A percentile compares a stretch with the other conserved stretches of the same genome.
These are phyloP conservation scores for Anagyrus pseudococci DNA, from an alignment of 2,888 invertebrate genomes.

Conservation along the genomic window DNA sequence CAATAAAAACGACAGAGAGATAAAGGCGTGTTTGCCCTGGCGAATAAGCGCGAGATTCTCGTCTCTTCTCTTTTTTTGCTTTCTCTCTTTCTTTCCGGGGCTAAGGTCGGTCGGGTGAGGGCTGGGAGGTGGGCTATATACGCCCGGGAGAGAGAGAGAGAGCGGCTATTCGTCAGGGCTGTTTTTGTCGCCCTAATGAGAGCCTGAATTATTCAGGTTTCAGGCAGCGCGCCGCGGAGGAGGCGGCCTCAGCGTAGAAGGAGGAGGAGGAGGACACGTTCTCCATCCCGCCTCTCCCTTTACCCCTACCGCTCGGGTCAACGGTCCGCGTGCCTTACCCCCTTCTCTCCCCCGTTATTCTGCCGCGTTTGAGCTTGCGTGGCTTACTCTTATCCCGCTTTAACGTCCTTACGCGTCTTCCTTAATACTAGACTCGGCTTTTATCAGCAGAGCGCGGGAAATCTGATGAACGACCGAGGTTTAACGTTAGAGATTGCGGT, in stretches of 20 bases:
- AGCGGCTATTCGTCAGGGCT: constrained; percentile 61
- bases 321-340: neutral
- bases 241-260: constrained; percentile 40
- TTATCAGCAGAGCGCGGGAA: too few relatives aligned
- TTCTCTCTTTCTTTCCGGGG: constrained; percentile 6
- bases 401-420: too few relatives aligned
- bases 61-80: too few relatives aligned
- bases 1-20: constrained; percentile 56
- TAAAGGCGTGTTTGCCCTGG: constrained; percentile 15
- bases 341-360: neutral
- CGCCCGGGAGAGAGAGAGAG: too few relatives aligned
- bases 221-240: constrained; percentile 30
- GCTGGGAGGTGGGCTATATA: too few relatives aligned
- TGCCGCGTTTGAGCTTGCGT: neutral
- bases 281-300: constrained; percentile 35
- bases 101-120: constrained; percentile 46
- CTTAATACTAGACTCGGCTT: too few relatives aligned
- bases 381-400: too few relatives aligned
- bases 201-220: constrained; percentile 60
- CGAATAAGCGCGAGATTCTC: constrained; percentile 27
- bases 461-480: too few relatives aligned
- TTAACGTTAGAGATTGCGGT: too few relatives aligned
- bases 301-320: neutral
- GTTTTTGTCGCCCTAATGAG: constrained; percentile 63
- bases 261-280: too few relatives aligned